Conservation (phyloP, 2,797 vertebrate genomes). For the Syngnathus acus region DNA sequence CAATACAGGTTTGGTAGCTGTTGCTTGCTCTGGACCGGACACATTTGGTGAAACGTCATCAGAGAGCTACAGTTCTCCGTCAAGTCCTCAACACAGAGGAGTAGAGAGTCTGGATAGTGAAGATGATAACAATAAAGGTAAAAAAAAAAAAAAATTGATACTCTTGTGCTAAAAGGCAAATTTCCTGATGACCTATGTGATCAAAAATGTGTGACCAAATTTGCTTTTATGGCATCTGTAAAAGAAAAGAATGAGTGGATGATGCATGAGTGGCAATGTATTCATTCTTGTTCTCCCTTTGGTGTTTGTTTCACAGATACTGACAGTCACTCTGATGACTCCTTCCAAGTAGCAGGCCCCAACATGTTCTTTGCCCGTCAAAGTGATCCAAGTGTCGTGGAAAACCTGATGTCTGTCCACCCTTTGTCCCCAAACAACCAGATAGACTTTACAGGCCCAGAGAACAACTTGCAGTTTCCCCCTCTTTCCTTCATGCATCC, state of each 20-base stretch:
- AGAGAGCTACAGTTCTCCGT: slow-evolving; percentile 91
- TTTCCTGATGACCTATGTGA: neutral
- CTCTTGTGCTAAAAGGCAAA: neutral
- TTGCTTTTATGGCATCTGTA: too few species aligned
- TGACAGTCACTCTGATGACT: slow-evolving; percentile 89
- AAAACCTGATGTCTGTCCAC: slow-evolving; percentile 21
- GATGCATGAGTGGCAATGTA: neutral
- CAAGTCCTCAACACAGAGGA: slow-evolving; percentile 82
- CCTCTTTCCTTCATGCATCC: slow-evolving; percentile 75
- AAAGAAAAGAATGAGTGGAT: too few species aligned
- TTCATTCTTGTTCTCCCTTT: neutral
- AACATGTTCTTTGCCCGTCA: slow-evolving; percentile 36
- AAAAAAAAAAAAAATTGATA: neutral
- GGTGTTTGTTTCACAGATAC: slow-evolving; percentile 64
- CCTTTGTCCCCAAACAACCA: slow-evolving; percentile 25
- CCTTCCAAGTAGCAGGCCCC: slow-evolving; percentile 38
- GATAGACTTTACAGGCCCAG: slow-evolving; percentile 30
- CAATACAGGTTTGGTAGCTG: slow-evolving; percentile 25
- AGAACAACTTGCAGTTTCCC: slow-evolving; percentile 62
- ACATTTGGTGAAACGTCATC: slow-evolving; percentile 87
- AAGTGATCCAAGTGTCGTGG: slow-evolving; percentile 10
- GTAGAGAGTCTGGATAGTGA: slow-evolving; percentile 87
- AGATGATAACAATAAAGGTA: slow-evolving; percentile 81
- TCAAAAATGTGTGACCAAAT: too few species aligned
- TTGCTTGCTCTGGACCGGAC: slow-evolving; percentile 75